Base-by-base conservation (phyloP, 2,797 vertebrate genomes). In the Ceyx erithaca region DNA sequence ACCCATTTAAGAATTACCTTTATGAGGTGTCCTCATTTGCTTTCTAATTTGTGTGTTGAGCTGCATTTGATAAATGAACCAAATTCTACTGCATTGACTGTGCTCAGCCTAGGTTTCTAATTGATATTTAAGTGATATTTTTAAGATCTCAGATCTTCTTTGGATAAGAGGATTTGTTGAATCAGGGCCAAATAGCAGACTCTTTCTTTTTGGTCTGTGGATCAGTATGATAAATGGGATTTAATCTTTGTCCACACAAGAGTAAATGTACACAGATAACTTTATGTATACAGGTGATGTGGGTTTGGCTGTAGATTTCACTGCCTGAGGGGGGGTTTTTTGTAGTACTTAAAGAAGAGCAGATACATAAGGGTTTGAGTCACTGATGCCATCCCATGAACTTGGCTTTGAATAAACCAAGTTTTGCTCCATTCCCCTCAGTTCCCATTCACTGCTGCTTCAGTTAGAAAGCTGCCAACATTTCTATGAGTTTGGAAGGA, bases 121-220 rank as follows among this genome's bases (percentile, higher is more conserved):
- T 40, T 40, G 37, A 80, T 88, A 87, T 77, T 91, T 85, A 68
- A 66, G 68, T 46, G 61, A 16, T 82, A 54, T 64, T 78, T 93
- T 88, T 61, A 94, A 61, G 46, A 70, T 84, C 75, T 73, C 49
- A 35, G 61, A 80, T 86, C 40, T 63, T 77, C 43, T 83, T 33
- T 76, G 77, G 73, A 31, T 89, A 89, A 93, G 37, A 48, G 41
- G 31, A 83, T 80, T 90, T 80, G 37, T 20, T 88, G 51, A 91
- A 84, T 81, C 22, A 73, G 72, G 85, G 63, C 59, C 28, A 71
- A 84, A 89, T 4, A 43, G 22, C 40, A 76, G 48, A 72, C 52
- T 75, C 40, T 52, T 70, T 49, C 10, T 46, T 94, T 84, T 72
- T 3, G 2, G 17, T 30, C 45, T 2, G 0, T 43, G 49, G 49